phyloP scores from a whole-genome alignment of 2,888 invertebrate species.

The Drosophila paranaensis region DNA sequence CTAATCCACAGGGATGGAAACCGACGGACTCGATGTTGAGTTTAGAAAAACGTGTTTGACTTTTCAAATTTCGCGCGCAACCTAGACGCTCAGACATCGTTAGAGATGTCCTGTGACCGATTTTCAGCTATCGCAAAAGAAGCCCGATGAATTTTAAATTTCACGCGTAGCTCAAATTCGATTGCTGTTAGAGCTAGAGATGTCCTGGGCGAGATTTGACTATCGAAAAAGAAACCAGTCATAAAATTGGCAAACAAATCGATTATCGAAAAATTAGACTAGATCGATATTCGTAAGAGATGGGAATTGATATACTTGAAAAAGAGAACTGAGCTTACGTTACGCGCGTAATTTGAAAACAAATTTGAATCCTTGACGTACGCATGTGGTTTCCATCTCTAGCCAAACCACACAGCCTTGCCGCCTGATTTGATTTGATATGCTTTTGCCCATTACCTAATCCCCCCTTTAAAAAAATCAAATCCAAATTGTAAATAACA shows the following conservation, averaged over 20 bases:
- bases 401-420: conserved; percentile 38
- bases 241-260: too few species aligned
- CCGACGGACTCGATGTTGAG: not conserved
- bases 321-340: not conserved
- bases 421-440: conserved; percentile 10
- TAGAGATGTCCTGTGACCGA: not conserved
- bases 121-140: not conserved
- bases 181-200: not conserved
- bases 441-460: conserved; percentile 13
- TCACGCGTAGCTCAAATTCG: not conserved
- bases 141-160: not conserved
- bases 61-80: not conserved
- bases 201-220: not conserved
- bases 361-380: conserved; percentile 3
- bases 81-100: not conserved
- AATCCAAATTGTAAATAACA: conserved; percentile 67
- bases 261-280: not conserved
- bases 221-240: too few species aligned
- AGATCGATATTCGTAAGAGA: not conserved
- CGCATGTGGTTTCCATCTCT: conserved; percentile 48
- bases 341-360: not conserved
- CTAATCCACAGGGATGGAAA: conserved; percentile 46
- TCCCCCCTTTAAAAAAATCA: not conserved
- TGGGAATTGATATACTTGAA: not conserved
- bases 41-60: not conserved